Percentiles rank a stretch among this genome's conserved stretches.
phyloP scores from a whole-genome alignment of 2,797 vertebrate genomes.

The Pelobates cultripes region DNA sequence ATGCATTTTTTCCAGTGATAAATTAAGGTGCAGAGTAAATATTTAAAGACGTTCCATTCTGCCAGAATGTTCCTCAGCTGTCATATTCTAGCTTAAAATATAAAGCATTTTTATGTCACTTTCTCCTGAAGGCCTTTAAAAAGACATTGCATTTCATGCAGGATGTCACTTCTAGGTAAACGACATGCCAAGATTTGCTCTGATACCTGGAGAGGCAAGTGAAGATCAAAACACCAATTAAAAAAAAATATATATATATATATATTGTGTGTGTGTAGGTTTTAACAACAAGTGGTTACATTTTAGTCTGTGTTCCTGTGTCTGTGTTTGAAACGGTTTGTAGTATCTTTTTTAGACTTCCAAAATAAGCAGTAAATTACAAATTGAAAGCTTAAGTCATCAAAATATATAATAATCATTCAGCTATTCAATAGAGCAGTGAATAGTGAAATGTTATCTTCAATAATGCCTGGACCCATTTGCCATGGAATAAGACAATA shows the following conservation, averaged over 20 bases:
- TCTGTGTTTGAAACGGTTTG: too few species aligned
- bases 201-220: constrained; percentile 6
- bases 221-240: background rate
- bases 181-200: constrained; percentile 4
- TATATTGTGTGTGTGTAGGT: too few species aligned
- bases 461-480: background rate
- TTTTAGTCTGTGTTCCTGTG: too few species aligned
- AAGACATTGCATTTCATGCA: constrained; percentile 16
- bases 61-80: constrained; percentile 13
- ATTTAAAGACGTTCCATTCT: constrained; percentile 7
- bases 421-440: background rate
- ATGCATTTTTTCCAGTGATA: background rate
- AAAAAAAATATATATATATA: too few species aligned
- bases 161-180: constrained; percentile 32
- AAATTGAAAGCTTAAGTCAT: constrained; percentile 4
- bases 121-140: constrained; percentile 12
- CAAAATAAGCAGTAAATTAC: constrained; percentile 1
- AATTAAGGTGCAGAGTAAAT: background rate
- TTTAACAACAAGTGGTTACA: background rate
- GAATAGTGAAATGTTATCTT: constrained; percentile 3
- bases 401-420: background rate
- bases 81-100: constrained; percentile 14
- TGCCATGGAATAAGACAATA: background rate
- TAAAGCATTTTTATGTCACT: constrained; percentile 34
- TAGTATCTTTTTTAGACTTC: background rate